Evolutionary conservation across 2,888 invertebrate species (phyloP).

Genomic region (Holacanthella duospinosa): DNA sequence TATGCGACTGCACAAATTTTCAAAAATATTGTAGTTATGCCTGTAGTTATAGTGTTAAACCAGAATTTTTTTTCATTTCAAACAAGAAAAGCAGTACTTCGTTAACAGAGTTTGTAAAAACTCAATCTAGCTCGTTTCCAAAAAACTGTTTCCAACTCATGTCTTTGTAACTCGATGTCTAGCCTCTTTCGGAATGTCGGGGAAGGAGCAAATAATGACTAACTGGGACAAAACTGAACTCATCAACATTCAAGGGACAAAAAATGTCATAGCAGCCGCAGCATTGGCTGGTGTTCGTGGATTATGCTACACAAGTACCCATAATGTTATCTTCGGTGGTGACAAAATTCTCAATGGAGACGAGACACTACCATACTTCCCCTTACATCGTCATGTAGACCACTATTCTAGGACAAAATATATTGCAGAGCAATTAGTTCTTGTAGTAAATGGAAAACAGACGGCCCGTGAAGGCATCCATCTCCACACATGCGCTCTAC

Average conservation of each 20-base stretch:
- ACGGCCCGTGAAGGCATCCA: too few relatives aligned
- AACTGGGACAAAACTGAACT: slow-evolving; percentile 40
- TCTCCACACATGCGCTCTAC: too few relatives aligned
- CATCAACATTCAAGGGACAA: slow-evolving; percentile 43
- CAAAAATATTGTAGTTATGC: too few relatives aligned
- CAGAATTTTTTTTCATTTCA: too few relatives aligned
- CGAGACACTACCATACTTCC: slow-evolving; percentile 43
- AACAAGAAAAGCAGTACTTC: too few relatives aligned
- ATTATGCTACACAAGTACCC: slow-evolving; percentile 45
- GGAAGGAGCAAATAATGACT: slow-evolving; percentile 42
- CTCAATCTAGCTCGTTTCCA: too few relatives aligned
- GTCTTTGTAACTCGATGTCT: too few relatives aligned
- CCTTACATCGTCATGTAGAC: slow-evolving; percentile 42
- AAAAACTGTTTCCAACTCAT: too few relatives aligned
- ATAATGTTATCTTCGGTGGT: slow-evolving; percentile 45
- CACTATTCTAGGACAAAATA: slow-evolving; percentile 44
- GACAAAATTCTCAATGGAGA: slow-evolving; percentile 42
- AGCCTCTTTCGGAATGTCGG: slow-evolving; percentile 46
- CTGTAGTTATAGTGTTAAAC: too few relatives aligned
- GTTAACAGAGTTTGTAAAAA: too few relatives aligned
- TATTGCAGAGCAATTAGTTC: slow-evolving; percentile 42
- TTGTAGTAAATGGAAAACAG: too few relatives aligned
- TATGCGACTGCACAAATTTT: too few relatives aligned
- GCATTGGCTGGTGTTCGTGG: slow-evolving; percentile 38
- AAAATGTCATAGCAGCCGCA: slow-evolving; percentile 42